These are phyloP conservation scores for Xerus rutilus DNA, from an alignment of 2,797 vertebrate genomes.

Conservation along the genomic window DNA sequence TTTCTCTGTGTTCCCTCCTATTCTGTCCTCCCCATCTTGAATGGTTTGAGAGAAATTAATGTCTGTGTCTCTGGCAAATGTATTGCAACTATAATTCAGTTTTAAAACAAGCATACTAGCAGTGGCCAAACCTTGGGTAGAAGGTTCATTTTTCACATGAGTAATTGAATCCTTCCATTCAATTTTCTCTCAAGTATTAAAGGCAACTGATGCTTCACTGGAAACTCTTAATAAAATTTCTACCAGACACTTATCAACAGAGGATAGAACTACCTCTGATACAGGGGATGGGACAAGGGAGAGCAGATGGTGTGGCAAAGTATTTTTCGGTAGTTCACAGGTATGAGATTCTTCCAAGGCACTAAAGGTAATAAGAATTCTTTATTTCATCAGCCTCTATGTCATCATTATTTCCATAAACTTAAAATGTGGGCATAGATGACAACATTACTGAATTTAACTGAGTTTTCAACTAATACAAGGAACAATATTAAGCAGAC, in stretches of 20 bases:
- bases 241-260: conserved; percentile 5
- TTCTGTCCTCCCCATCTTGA: conserved; percentile 79
- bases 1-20: conserved; percentile 85
- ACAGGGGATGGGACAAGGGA: background rate
- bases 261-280: background rate
- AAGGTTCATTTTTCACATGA: conserved; percentile 88
- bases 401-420: background rate
- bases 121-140: conserved; percentile 84
- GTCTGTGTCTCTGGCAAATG: conserved; percentile 87
- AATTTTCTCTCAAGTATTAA: conserved; percentile 88
- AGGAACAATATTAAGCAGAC: background rate
- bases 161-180: conserved; percentile 89
- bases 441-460: background rate
- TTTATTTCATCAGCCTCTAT: background rate
- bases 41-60: conserved; percentile 89
- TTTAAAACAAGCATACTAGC: conserved; percentile 88
- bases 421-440: conserved; percentile 2
- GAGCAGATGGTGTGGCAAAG: fast-evolving
- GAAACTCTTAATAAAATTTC: conserved; percentile 80
- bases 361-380: background rate
- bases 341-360: background rate
- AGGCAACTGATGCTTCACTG: conserved; percentile 86
- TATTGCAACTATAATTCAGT: conserved; percentile 88
- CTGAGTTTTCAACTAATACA: background rate
- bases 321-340: background rate